Conservation (phyloP, 2,888 invertebrate genomes). For the Rhagonycha lutea region DNA sequence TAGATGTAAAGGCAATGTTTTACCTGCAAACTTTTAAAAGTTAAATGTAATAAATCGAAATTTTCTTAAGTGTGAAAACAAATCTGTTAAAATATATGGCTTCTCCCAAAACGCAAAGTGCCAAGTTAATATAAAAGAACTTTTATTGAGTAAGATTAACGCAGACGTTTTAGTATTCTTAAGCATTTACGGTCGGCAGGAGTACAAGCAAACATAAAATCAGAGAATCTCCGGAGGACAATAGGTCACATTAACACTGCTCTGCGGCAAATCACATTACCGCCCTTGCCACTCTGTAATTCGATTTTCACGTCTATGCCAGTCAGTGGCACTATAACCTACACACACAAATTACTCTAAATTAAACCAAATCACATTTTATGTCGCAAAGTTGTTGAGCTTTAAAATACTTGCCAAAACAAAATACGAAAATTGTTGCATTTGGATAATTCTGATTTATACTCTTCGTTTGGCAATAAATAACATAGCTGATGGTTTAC, state of each 20-base stretch:
- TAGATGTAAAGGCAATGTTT: neutral
- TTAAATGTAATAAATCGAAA: neutral
- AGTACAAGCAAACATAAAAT: conserved; percentile 18
- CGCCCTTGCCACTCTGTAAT: conserved; percentile 16
- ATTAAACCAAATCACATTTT: conserved; percentile 13
- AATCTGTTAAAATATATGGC: conserved; percentile 5
- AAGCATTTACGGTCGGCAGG: conserved; percentile 11
- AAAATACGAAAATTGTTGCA: neutral
- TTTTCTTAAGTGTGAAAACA: conserved; percentile 2
- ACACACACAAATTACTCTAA: conserved; percentile 6
- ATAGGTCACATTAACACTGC: conserved; percentile 25
- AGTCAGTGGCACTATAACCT: conserved; percentile 10
- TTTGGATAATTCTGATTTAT: neutral
- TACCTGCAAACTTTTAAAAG: neutral
- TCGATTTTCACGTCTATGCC: conserved; percentile 15
- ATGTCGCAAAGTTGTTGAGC: neutral
- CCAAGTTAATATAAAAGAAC: neutral
- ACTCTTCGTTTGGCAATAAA: neutral
- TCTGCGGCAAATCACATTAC: conserved; percentile 25
- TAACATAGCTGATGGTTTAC: neutral
- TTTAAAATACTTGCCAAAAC: neutral
- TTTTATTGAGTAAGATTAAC: conserved; percentile 15
- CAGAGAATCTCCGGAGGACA: conserved; percentile 18
- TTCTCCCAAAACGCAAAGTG: neutral
- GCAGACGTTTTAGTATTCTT: conserved; percentile 11